These are phyloP conservation scores for Gymnocheta viridis DNA, from an alignment of 2,888 invertebrate species.

Conservation along the genomic window DNA sequence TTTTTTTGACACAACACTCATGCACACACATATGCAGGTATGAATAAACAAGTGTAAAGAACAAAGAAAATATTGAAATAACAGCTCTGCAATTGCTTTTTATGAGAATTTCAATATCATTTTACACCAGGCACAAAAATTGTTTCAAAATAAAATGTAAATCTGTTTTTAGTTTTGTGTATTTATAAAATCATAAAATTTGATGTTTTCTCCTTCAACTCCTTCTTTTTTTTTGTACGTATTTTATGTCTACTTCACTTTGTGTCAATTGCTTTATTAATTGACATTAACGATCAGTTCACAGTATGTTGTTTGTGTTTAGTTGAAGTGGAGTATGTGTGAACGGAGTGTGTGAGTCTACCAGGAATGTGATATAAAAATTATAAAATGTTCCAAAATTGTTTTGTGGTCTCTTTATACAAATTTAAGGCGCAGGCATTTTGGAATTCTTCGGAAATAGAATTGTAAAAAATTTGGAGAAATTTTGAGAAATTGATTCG, in stretches of 20 bases:
- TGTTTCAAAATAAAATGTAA: conserved; percentile 1
- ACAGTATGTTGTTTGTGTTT: conserved; percentile 57
- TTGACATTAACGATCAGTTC: conserved; percentile 75
- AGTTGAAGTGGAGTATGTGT: conserved; percentile 11
- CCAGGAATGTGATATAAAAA: neutral
- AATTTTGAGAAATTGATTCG: no score
- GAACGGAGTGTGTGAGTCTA: neutral
- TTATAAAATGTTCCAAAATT: no score
- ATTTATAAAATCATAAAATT: conserved; percentile 82
- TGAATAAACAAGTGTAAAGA: conserved; percentile 58
- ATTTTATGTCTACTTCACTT: conserved; percentile 7
- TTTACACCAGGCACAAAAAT: conserved; percentile 18
- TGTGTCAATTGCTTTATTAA: conserved; percentile 66
- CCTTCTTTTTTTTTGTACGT: neutral
- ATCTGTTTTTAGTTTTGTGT: conserved; percentile 69
- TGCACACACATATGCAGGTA: neutral
- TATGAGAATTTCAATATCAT: conserved; percentile 36
- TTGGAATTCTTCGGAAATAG: no score
- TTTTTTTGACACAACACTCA: neutral
- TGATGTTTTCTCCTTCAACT: conserved; percentile 80
- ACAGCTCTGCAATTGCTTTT: neutral
- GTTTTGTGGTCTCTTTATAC: no score
- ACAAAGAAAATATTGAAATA: conserved; percentile 44
- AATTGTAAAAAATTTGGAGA: no score
- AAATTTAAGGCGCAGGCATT: no score